Base-by-base conservation (phyloP, 2,113 vertebrate species). In the Probosciger aterrimus region DNA sequence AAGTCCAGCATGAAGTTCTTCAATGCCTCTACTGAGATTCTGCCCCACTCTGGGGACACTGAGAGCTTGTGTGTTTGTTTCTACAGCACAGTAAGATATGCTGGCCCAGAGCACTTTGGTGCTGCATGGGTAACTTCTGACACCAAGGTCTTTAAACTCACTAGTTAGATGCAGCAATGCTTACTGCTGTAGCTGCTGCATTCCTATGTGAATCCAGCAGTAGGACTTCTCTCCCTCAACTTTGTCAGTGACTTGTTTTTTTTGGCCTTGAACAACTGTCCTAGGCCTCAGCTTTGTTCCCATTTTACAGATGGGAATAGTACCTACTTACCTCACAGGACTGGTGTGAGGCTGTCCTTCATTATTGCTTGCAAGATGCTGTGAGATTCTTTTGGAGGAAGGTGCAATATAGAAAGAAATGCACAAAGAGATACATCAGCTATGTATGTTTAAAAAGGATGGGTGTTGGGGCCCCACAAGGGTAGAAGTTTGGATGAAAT, bases 371-470 rank as follows among this genome's bases (percentile, higher is more conserved):
- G 62, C 64, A 92, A 82, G 79, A 82, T 90, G 77, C 83, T 94
- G 76, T 86, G 92, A 96, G 90, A 83, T 82, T 78, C 76, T 88
- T 90, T 91, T 86, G 90, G 77, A 92, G 76, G 53, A 93, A 82
- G 69, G 82, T 96, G 82, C 93, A 95, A 91, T 95, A 71, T 23
- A 84, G 74, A 69, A 85, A 71, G 64, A 64, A 89, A 85, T 69
- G 67, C 59, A 47, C 9, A 69, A 65, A 63, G 41, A 76, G 37
- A 39, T 77, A 37, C 15, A 49, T 77, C 5, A 9, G 43, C 46
- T 59, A 59, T 41, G 28, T 59, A 59, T 41, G 28, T 87, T 94
- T 63, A 65, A 79, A 90, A 95, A 44, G 35, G 1, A 53, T 47
- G 57, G 31, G 25, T 75, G 28, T 44, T 71, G 41, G 14, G 28